phyloP scores from a whole-genome alignment of 2,113 vertebrate genomes.

The Pagrus major region DNA sequence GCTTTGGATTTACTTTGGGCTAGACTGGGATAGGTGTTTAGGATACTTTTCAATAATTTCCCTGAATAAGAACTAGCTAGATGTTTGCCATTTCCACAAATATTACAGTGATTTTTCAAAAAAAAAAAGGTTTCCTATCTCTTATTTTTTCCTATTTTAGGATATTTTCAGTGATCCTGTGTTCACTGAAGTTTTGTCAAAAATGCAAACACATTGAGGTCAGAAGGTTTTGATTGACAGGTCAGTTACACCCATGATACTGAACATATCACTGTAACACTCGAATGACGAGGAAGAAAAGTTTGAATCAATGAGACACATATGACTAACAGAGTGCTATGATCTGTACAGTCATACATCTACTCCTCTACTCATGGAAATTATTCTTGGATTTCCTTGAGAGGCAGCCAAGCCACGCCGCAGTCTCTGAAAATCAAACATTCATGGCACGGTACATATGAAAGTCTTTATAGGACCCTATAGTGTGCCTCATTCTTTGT shows the following conservation, averaged over 20 bases:
- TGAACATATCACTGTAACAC: constrained; percentile 32
- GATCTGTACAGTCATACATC: constrained; percentile 50
- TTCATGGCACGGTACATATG: constrained; percentile 64
- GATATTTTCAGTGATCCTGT: not conserved
- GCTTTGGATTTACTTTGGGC: too few species aligned
- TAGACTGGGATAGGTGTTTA: too few species aligned
- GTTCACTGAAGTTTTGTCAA: not conserved
- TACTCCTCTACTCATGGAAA: constrained; percentile 58
- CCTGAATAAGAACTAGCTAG: too few species aligned
- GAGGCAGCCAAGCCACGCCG: constrained; percentile 65
- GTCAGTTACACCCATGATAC: constrained; percentile 13
- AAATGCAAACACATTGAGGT: not conserved
- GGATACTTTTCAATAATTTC: too few species aligned
- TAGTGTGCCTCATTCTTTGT: constrained; percentile 60
- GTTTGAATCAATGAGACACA: constrained; percentile 53
- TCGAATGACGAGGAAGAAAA: constrained; percentile 29
- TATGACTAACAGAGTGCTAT: constrained; percentile 40
- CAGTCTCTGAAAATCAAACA: constrained; percentile 70
- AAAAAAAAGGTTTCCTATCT: too few species aligned
- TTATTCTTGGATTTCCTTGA: constrained; percentile 64
- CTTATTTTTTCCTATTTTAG: not conserved
- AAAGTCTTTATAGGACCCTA: constrained; percentile 74
- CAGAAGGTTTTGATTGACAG: not conserved
- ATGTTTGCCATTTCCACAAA: not conserved
- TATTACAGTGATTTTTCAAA: too few species aligned